phyloP scores from a whole-genome alignment of 2,888 invertebrate genomes.

The Cryptus viduatorius region DNA sequence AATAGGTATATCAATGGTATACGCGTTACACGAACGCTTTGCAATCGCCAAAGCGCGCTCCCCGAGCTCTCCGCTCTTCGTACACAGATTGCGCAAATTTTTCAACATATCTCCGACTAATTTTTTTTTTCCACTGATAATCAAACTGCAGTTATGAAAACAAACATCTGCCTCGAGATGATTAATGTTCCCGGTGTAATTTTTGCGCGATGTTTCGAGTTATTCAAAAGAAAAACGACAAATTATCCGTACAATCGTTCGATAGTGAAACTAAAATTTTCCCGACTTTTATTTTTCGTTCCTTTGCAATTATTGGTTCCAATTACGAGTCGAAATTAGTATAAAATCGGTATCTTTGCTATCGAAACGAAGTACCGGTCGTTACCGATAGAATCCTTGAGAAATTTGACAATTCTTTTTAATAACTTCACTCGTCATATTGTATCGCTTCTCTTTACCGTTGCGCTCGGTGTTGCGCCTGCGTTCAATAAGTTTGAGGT shows the following conservation, averaged over 20 bases:
- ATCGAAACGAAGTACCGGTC: too few relatives aligned
- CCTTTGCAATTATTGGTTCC: too few relatives aligned
- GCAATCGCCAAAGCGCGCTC: constrained; percentile 1
- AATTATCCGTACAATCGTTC: background rate
- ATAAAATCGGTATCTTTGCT: too few relatives aligned
- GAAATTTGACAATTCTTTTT: background rate
- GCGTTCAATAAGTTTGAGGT: constrained; percentile 43
- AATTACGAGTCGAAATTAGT: too few relatives aligned
- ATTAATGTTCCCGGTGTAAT: background rate
- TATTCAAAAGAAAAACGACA: background rate
- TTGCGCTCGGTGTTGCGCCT: constrained; percentile 29
- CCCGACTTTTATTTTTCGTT: too few relatives aligned
- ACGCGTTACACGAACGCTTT: constrained; percentile 6
- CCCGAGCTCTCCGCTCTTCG: background rate
- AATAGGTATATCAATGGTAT: background rate
- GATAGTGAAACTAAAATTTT: too few relatives aligned
- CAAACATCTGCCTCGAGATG: background rate
- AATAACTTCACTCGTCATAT: background rate
- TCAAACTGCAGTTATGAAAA: background rate
- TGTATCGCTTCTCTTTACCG: background rate
- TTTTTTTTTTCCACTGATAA: constrained; percentile 6
- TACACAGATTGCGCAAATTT: background rate
- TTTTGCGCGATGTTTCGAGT: background rate
- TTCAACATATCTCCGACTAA: background rate
- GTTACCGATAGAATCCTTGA: too few relatives aligned